Evolutionary conservation across 2,888 invertebrate species (phyloP).

Genomic region (Macrophya annulata): DNA sequence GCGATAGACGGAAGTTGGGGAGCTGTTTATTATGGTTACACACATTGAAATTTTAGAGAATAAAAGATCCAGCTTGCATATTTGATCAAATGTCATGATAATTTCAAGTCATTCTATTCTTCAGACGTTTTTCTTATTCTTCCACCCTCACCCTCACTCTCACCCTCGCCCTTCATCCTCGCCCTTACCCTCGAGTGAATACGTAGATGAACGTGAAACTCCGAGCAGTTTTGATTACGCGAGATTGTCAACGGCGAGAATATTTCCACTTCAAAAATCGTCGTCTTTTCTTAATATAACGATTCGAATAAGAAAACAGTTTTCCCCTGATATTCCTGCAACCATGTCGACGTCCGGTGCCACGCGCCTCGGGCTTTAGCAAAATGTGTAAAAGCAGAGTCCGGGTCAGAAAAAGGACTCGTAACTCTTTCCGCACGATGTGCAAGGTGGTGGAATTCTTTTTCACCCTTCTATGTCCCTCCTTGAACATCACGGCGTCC

Average conservation of each 20-base stretch:
- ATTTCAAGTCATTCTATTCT: background rate
- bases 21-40: background rate
- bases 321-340: background rate
- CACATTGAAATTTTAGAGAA: background rate
- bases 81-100: background rate
- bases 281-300: background rate
- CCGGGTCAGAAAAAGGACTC: slow-evolving; percentile 4
- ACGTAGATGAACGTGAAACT: slow-evolving; percentile 3
- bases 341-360: background rate
- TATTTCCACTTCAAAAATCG: slow-evolving; percentile 1
- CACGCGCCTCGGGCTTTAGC: background rate
- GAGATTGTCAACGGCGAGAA: slow-evolving; percentile 1
- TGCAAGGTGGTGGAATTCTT: slow-evolving; percentile 4
- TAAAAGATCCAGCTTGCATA: background rate
- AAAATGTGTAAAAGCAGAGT: background rate
- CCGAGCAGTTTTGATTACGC: slow-evolving; percentile 25
- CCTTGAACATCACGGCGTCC: background rate
- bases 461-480: background rate
- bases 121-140: background rate
- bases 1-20: background rate
- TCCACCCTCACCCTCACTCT: background rate
- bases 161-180: background rate
- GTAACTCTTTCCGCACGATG: slow-evolving; percentile 8
- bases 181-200: background rate
- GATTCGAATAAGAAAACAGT: background rate